Percentiles rank a stretch among this genome's conserved stretches.
Conservation (phyloP, 1,140 invertebrate species). For the Frieseomelitta varia region DNA sequence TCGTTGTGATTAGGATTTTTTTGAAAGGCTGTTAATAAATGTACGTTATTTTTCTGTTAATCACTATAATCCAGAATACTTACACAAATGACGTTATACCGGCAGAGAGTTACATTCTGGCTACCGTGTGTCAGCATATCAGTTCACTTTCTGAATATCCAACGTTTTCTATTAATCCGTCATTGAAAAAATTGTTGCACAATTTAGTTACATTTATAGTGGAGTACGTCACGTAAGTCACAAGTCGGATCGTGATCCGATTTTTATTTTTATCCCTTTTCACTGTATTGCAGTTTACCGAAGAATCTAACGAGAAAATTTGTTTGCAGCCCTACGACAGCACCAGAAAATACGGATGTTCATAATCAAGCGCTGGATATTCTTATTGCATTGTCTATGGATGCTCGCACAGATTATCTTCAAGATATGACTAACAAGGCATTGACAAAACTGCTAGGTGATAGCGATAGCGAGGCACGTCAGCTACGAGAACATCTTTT, state of each 20-base stretch:
- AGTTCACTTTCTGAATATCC: slow-evolving; percentile 83
- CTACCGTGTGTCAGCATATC: slow-evolving; percentile 84
- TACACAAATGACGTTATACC: slow-evolving; percentile 91
- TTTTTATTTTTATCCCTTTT: too few species aligned
- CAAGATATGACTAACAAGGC: slow-evolving; percentile 84
- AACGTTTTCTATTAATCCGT: slow-evolving; percentile 86
- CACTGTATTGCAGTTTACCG: too few species aligned
- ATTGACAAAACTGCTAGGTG: slow-evolving; percentile 85
- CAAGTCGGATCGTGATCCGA: background rate
- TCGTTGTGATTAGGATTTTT: background rate
- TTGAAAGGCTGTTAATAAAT: too few species aligned
- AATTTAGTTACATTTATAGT: slow-evolving; percentile 87
- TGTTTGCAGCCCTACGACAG: slow-evolving; percentile 74
- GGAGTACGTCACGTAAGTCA: slow-evolving; percentile 86
- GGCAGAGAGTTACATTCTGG: slow-evolving; percentile 90
- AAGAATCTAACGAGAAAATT: background rate
- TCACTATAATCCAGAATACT: slow-evolving; percentile 83
- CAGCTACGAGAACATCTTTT: slow-evolving; percentile 85
- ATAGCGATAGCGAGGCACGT: slow-evolving; percentile 85
- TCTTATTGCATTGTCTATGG: slow-evolving; percentile 88
- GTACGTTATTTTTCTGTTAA: background rate
- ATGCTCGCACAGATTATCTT: slow-evolving; percentile 88
- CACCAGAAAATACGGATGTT: slow-evolving; percentile 80
- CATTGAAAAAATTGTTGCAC: slow-evolving; percentile 86
- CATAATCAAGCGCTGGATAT: slow-evolving; percentile 83